Percentiles rank a stretch among this genome's conserved stretches.
phyloP scores from a whole-genome alignment of 2,113 vertebrate species.

The Neolamprologus ventralis region DNA sequence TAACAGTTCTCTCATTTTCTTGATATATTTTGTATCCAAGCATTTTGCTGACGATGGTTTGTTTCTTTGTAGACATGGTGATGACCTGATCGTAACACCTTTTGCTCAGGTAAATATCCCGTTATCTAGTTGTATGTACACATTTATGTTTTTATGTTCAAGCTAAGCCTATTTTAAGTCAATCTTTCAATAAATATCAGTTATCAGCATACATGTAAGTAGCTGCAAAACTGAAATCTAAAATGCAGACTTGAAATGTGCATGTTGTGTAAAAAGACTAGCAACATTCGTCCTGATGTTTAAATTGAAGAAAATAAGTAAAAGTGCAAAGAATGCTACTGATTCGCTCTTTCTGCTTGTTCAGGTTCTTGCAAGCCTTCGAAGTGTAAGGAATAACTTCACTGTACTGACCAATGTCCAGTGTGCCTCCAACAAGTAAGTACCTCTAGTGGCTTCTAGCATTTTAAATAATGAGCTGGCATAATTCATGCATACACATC shows the following conservation, averaged over 20 bases:
- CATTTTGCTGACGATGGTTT: neutral
- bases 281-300: neutral
- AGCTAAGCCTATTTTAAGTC: neutral
- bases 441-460: neutral
- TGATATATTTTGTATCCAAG: neutral
- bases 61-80: constrained; percentile 80
- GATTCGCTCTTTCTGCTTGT: neutral
- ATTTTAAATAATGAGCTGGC: neutral
- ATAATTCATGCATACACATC: neutral
- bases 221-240: neutral
- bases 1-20: neutral
- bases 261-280: fast-evolving
- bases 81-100: constrained; percentile 97
- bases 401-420: constrained; percentile 92
- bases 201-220: neutral
- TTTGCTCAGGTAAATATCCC: constrained; percentile 82
- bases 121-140: neutral
- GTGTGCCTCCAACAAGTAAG: constrained; percentile 92
- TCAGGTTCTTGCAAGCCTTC: constrained; percentile 90
- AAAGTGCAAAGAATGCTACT: neutral
- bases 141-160: neutral
- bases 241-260: neutral
- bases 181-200: neutral
- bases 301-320: neutral
- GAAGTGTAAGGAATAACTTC: constrained; percentile 97